Base-by-base conservation (phyloP, 1,140 invertebrate species). In the Drosophila hydei region DNA sequence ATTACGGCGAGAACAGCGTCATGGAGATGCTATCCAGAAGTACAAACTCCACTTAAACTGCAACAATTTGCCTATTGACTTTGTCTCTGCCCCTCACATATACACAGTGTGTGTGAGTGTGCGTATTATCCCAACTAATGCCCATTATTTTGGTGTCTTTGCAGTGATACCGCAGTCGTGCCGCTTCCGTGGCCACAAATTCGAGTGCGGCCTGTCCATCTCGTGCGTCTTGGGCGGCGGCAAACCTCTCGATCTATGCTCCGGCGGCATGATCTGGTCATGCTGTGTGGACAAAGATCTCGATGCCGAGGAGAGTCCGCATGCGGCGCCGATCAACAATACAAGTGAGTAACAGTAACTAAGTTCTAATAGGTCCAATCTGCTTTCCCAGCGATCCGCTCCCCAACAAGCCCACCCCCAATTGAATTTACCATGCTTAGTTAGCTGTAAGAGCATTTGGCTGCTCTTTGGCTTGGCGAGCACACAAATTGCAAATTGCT, bases 101-200 rank as follows among this genome's bases (percentile, higher is more conserved):
- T 7, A 8, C 14, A 0, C 16, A 5, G 0, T 18, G 27, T 54
- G 38, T 63, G 21, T 54, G 38, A 59, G 21, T 69, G 33, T 58
- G 19, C n/a, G 19, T 51, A 4, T 21, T 30, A 51, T 40, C 12
- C 56, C 27, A 64, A 61, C 65, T 75, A 70, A 56, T 71, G 54
- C 38, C 38, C 33, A 56, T 56, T 64, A 54, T 73, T 69, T 68
- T 25, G 36, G 75, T 71, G 78, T 73, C 36, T 71, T 87, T 94
- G 33, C 94, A 98, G 97, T 98, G 94, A 97, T 98, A 87, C 97
- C 97, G 1, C 97, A 98, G 89, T 95, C 95, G 18, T 98, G 97
- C 90, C 96, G 96, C 78, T 97, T 97, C 93, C 95, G 96, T 77
- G 97, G 97, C n/a, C 94, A 95, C 6, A 95, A 95, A 84, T 98